These are phyloP conservation scores for Telmatherina bonti DNA, from an alignment of 2,797 vertebrate species.

Conservation along the genomic window DNA sequence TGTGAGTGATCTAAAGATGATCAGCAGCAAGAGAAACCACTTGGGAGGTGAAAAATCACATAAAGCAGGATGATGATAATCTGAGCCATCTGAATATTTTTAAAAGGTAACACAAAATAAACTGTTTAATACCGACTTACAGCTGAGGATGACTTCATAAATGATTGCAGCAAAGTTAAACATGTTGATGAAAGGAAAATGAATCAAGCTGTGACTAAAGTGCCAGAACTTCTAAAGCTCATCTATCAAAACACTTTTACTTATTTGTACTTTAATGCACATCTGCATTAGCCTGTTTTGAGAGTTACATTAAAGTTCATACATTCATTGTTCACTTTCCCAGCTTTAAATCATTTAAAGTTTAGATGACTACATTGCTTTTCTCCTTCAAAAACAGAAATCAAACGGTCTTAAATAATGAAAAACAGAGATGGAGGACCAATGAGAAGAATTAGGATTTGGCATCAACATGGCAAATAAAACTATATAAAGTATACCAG, in stretches of 20 bases:
- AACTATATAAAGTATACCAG: background rate
- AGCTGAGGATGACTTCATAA: constrained; percentile 30
- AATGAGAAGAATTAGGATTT: background rate
- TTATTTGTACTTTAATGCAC: background rate
- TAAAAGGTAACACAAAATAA: constrained; percentile 25
- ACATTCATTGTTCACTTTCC: background rate
- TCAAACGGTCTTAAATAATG: background rate
- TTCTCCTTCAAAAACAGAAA: background rate
- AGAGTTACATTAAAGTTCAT: background rate
- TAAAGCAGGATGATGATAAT: constrained; percentile 15
- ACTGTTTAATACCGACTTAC: constrained; percentile 39
- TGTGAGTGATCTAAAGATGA: constrained; percentile 30
- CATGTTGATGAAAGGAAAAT: background rate
- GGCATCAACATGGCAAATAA: background rate
- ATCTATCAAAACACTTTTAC: background rate
- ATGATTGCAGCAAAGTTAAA: background rate
- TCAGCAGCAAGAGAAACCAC: constrained; percentile 23
- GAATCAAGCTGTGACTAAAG: background rate
- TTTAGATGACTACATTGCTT: background rate
- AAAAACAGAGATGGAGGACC: background rate
- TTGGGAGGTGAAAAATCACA: constrained; percentile 2
- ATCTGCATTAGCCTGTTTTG: background rate
- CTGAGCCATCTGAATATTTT: constrained; percentile 1
- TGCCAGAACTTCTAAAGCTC: background rate
- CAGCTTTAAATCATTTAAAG: background rate